A percentile compares a stretch with the other conserved stretches of the same genome.
Evolutionary conservation across 2,888 invertebrate genomes (phyloP).

Genomic region (Drosophila demipolita): DNA sequence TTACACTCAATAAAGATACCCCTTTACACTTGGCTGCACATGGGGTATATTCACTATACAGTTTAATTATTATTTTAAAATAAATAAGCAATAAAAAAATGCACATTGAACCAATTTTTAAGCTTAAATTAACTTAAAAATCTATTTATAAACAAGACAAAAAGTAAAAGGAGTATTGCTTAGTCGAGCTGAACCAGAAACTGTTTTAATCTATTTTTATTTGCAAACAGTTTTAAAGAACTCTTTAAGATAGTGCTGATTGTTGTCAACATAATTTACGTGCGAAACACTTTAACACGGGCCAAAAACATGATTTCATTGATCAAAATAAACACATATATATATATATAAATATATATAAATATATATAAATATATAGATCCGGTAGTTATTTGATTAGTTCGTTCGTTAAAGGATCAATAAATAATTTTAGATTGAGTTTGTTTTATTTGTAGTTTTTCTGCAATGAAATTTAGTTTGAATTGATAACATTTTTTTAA

Average conservation of each 20-base stretch:
- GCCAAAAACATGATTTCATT: slow-evolving; percentile 18
- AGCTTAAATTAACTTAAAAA: not conserved
- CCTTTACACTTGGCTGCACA: not conserved
- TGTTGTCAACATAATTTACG: slow-evolving; percentile 22
- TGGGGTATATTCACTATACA: slow-evolving; percentile 20
- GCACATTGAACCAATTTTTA: not conserved
- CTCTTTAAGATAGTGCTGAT: slow-evolving; percentile 37
- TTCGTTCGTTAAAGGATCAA: not conserved
- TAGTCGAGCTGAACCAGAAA: not conserved
- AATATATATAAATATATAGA: not conserved
- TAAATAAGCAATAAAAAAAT: not conserved
- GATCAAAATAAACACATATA: slow-evolving; percentile 6
- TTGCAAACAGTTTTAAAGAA: slow-evolving; percentile 44
- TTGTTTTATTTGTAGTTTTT: not conserved
- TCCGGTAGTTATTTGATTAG: not conserved
- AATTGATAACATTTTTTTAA: not conserved
- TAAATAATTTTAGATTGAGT: not conserved
- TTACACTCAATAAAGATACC: slow-evolving; percentile 13
- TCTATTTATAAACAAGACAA: not conserved
- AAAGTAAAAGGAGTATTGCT: slow-evolving; percentile 14
- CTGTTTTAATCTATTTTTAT: slow-evolving; percentile 31
- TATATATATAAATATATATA: not conserved
- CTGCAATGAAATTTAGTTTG: not conserved
- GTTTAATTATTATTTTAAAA: not conserved
- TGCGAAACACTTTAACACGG: slow-evolving; percentile 10